Base-by-base conservation (phyloP, 1,140 invertebrate genomes). In the Macrocentrus cingulum region DNA sequence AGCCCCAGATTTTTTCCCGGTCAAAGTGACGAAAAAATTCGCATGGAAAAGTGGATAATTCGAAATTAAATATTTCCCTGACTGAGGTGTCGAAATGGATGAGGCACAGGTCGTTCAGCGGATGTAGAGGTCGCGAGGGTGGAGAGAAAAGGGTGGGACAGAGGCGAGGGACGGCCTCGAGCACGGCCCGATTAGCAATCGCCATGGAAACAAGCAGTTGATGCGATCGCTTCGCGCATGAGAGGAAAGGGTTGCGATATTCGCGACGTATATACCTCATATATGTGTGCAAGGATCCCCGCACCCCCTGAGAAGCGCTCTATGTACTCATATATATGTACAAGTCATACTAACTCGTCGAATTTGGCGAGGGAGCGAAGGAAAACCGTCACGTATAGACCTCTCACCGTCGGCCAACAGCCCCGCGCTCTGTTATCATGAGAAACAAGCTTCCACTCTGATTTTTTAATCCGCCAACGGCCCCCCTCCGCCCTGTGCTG, bases 141-240 rank as follows among this genome's bases (percentile, higher is more conserved):
- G 46, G 69, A 69, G 77, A 72, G 74, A 67, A 69, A 65, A 67
- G 71, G 68, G 70, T 68, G 66, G 66, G 50, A 34, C 49, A 36
- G 69, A 71, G 65, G 67, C 20, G 23, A 50, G 61, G 55, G 55
- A 57, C 45, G 46, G 55, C 34, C 55, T 57, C 54, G 59, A 67
- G 65, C 64, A 73, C 75, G 74, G 73, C 73, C 74, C 81, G 81
- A 83, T 83, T 82, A 82, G 79, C 82, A 80, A 82, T 83, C 80
- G 79, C 81, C 80, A 82, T 83, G 82, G 81, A 80, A 82, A 83
- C 81, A 81, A 81, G 74, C 75, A 73, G 76, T 80, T 82, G 81
- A 82, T 81, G 76, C 80, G 80, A 82, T 82, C 79, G 79, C 74
- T 71, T 75, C 62, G 65, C 71, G 75, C 74, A 75, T 71, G 71